Evolutionary conservation across 2,888 invertebrate species (phyloP).

Genomic region (Philopedon plagiatum): DNA sequence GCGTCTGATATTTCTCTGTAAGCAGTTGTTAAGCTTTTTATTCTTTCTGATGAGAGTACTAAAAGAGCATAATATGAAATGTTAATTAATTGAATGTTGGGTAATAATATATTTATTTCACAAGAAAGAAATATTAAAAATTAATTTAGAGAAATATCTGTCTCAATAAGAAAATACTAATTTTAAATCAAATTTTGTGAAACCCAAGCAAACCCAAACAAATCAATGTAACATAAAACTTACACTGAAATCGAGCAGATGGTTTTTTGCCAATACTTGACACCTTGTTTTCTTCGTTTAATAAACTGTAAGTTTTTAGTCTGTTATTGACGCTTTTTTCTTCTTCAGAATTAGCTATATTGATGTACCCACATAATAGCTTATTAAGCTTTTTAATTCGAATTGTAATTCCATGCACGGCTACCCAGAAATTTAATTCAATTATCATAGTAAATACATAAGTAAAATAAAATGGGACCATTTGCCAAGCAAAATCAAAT

Average conservation of each 20-base stretch:
- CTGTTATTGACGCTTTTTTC: background rate
- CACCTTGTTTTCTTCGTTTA: background rate
- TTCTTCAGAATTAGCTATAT: background rate
- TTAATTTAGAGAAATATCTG: too few species aligned
- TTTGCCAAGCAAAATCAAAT: conserved; percentile 25
- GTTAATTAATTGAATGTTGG: too few species aligned
- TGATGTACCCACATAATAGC: conserved; percentile 4
- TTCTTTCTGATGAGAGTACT: conserved; percentile 9
- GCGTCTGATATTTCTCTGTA: conserved; percentile 26
- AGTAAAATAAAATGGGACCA: conserved; percentile 42
- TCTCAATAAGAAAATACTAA: too few species aligned
- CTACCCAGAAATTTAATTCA: conserved; percentile 39
- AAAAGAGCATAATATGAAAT: too few species aligned
- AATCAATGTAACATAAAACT: too few species aligned
- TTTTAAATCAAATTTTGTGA: too few species aligned
- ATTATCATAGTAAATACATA: conserved; percentile 37
- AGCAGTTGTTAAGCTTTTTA: conserved; percentile 21
- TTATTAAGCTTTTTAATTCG: conserved; percentile 12
- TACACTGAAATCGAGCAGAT: conserved; percentile 2
- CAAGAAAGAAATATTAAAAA: too few species aligned
- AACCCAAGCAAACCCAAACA: too few species aligned
- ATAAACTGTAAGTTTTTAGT: background rate
- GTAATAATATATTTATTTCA: too few species aligned
- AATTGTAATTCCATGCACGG: conserved; percentile 14
- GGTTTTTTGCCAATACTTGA: background rate